Evolutionary conservation across 2,888 invertebrate genomes (phyloP).

Genomic region (Lasioglossum figueresi): DNA sequence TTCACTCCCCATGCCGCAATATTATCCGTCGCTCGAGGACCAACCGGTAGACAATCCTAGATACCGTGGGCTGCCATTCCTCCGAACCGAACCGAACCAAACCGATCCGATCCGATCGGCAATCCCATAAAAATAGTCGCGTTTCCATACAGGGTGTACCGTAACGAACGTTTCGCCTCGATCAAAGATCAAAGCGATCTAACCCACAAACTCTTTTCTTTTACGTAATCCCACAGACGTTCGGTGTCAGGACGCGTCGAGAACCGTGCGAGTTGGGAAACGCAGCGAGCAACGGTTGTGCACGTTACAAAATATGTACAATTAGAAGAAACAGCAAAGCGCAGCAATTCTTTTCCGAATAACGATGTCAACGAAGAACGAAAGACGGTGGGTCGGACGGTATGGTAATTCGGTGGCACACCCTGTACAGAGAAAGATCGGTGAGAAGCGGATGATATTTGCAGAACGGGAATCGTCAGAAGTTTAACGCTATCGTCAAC

Average conservation of each 20-base stretch:
- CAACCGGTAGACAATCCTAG: constrained; percentile 59
- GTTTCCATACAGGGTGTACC: constrained; percentile 7
- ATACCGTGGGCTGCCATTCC: constrained; percentile 16
- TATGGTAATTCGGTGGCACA: background rate
- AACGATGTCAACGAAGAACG: background rate
- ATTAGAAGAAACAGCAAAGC: too few species aligned
- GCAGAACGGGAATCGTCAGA: background rate
- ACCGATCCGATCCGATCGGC: background rate
- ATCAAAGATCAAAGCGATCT: background rate
- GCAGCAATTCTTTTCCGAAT: background rate
- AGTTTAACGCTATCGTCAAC: background rate
- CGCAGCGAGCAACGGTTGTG: background rate
- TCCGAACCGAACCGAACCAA: background rate
- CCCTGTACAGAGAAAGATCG: background rate
- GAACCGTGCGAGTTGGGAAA: too few species aligned
- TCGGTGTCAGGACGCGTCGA: background rate
- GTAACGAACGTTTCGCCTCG: background rate
- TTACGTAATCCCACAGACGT: background rate
- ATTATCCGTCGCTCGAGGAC: constrained; percentile 72
- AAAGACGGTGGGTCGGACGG: background rate
- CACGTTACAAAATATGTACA: too few species aligned
- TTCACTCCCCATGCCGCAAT: constrained; percentile 76
- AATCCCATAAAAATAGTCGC: background rate
- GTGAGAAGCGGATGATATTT: constrained; percentile 32
- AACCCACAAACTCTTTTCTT: background rate